A percentile compares a stretch with the other conserved stretches of the same genome.
Conservation (phyloP, 2,888 invertebrate species). For the Ditula angustiorana region DNA sequence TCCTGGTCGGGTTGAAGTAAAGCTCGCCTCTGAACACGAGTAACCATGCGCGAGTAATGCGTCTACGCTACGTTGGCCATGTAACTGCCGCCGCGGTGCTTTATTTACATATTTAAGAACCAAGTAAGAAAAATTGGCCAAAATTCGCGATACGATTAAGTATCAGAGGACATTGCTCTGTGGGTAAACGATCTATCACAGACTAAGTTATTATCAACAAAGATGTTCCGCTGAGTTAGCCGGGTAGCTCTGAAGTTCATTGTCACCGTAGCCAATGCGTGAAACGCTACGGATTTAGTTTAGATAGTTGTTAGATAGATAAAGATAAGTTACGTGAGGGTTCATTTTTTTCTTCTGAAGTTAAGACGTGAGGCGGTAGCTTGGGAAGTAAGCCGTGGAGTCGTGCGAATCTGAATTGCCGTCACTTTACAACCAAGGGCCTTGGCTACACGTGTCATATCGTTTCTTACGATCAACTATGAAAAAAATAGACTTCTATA, state of each 20-base stretch:
- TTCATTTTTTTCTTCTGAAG: not conserved
- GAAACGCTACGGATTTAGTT: slow-evolving; percentile 30
- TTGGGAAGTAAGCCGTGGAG: not conserved
- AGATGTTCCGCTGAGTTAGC: slow-evolving; percentile 30
- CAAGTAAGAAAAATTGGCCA: not conserved
- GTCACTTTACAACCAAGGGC: not conserved
- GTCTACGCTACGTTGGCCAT: too few relatives aligned
- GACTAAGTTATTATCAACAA: slow-evolving; percentile 14
- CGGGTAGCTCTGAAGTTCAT: slow-evolving; percentile 47
- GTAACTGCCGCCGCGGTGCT: too few relatives aligned
- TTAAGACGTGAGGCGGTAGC: not conserved
- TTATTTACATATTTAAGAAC: too few relatives aligned
- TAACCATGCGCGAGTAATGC: too few relatives aligned
- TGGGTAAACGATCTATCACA: slow-evolving; percentile 27
- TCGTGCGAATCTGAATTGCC: not conserved
- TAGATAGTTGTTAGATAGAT: too few relatives aligned
- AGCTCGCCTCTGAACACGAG: too few relatives aligned
- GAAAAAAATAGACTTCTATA: too few relatives aligned
- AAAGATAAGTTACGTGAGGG: not conserved
- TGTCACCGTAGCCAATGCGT: slow-evolving; percentile 48
- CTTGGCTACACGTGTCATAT: not conserved
- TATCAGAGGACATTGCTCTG: slow-evolving; percentile 24
- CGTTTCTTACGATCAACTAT: too few relatives aligned
- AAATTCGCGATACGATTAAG: not conserved
- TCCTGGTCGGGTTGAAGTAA: too few relatives aligned